Evolutionary conservation across 1,140 invertebrate genomes (phyloP).

Genomic region (Aphidius gifuensis): DNA sequence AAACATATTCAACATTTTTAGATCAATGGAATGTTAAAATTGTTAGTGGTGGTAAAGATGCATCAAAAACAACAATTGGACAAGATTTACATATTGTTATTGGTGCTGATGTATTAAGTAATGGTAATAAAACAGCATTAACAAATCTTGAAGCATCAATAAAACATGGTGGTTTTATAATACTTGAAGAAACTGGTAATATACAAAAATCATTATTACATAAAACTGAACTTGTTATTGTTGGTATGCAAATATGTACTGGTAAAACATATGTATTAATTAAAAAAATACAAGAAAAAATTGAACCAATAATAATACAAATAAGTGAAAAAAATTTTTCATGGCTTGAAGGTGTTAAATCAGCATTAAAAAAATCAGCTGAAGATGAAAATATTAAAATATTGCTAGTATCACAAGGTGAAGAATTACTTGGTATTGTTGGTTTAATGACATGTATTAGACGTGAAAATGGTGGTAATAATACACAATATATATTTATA

Average conservation of each 20-base stretch:
- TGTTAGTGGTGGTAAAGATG: conserved; percentile 55
- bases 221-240: conserved; percentile 51
- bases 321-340: conserved; percentile 67
- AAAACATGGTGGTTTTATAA: conserved; percentile 69
- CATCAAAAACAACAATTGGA: conserved; percentile 56
- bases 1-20: conserved; percentile 50
- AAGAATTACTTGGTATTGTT: conserved; percentile 68
- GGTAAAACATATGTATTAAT: conserved; percentile 62
- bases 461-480: conserved; percentile 75
- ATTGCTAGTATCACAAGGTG: conserved; percentile 68
- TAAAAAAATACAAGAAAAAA: conserved; percentile 51
- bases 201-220: conserved; percentile 40
- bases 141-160: too few species aligned
- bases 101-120: conserved; percentile 60
- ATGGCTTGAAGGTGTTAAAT: conserved; percentile 83
- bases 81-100: conserved; percentile 66
- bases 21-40: conserved; percentile 59
- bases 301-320: conserved; percentile 56
- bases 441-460: conserved; percentile 88
- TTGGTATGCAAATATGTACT: conserved; percentile 59
- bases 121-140: conserved; percentile 47
- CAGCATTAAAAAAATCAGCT: conserved; percentile 62
- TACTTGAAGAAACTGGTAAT: conserved; percentile 70
- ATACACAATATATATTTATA: conserved; percentile 70
- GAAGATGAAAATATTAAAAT: conserved; percentile 59